A percentile compares a stretch with the other conserved stretches of the same genome.
phyloP scores from a whole-genome alignment of 2,113 vertebrate species.

The Strix aluco region DNA sequence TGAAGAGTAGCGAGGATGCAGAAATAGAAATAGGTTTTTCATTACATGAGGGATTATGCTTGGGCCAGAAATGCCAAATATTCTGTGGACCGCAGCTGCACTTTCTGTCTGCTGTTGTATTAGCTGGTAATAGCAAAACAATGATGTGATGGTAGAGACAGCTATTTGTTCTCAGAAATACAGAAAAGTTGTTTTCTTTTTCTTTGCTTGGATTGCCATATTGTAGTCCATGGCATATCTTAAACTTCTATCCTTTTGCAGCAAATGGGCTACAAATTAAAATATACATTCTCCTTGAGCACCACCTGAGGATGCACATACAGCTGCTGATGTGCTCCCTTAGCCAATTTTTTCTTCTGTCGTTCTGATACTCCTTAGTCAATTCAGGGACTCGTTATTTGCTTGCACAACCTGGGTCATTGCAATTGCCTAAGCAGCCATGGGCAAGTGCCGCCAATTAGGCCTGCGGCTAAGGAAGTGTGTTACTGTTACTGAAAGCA shows the following conservation, averaged over 20 bases:
- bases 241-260: constrained; percentile 45
- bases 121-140: constrained; percentile 87
- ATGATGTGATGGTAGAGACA: constrained; percentile 51
- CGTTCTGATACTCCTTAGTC: background rate
- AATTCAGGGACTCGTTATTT: background rate
- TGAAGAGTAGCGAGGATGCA: constrained; percentile 78
- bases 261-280: constrained; percentile 66
- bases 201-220: constrained; percentile 61
- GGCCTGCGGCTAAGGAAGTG: background rate
- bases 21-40: constrained; percentile 84
- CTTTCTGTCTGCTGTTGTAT: constrained; percentile 73
- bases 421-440: background rate
- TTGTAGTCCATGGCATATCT: constrained; percentile 26
- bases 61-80: constrained; percentile 73
- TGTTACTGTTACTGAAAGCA: background rate
- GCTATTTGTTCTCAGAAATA: constrained; percentile 67
- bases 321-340: background rate
- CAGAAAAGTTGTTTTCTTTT: constrained; percentile 61
- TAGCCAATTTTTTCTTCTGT: background rate
- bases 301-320: constrained; percentile 22
- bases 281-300: constrained; percentile 19
- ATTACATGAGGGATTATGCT: constrained; percentile 81
- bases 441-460: background rate
- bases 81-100: constrained; percentile 76
- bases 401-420: background rate